Conservation (phyloP, 2,113 vertebrate genomes). For the Sapajus apella region DNA sequence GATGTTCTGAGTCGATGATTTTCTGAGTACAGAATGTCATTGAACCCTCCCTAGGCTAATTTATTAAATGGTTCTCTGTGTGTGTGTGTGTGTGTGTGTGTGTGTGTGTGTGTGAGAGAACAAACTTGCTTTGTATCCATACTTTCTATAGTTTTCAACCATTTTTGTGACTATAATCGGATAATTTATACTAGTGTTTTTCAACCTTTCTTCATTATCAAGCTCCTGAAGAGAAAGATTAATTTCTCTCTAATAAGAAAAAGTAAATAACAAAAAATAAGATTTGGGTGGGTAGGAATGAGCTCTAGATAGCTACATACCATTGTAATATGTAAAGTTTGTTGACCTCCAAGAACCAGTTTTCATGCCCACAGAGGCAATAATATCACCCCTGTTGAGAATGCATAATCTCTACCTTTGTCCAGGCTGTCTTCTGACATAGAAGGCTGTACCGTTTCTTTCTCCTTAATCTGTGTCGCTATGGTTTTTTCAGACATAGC, state of each 20-base stretch:
- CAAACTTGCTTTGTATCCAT: neutral
- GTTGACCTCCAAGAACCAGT: neutral
- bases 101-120: no score
- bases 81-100: no score
- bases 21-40: neutral
- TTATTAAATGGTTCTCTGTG: neutral
- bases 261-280: neutral
- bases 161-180: neutral
- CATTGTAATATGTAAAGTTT: neutral
- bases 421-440: neutral
- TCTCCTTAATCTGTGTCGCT: neutral
- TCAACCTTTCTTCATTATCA: neutral
- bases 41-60: neutral
- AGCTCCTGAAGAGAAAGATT: neutral
- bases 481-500: neutral
- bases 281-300: neutral
- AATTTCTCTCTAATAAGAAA: constrained; percentile 8
- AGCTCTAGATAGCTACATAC: neutral
- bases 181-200: neutral
- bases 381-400: neutral
- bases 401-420: neutral
- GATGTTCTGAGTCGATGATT: no score
- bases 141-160: neutral
- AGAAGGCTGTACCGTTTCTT: neutral
- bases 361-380: neutral